Conservation (phyloP, 1,140 invertebrate species). For the Meloidogyne hapla region DNA sequence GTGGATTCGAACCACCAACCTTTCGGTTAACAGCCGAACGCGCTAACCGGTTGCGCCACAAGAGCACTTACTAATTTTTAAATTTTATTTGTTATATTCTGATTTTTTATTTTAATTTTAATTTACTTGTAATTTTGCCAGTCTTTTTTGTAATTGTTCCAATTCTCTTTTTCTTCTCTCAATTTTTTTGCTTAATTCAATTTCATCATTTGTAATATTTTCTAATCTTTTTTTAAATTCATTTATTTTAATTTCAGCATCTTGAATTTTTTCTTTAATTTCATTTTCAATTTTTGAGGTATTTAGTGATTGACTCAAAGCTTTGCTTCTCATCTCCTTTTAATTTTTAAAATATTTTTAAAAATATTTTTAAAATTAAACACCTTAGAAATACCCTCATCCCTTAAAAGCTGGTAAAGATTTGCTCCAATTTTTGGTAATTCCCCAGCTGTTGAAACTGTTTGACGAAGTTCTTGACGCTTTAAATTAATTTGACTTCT, state of each 20-base stretch:
- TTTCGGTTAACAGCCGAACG: constrained; percentile 64
- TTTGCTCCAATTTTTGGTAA: constrained; percentile 84
- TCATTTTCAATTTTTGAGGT: constrained; percentile 55
- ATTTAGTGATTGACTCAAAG: constrained; percentile 51
- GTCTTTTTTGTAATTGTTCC: constrained; percentile 84
- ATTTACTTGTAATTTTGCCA: constrained; percentile 80
- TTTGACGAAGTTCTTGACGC: constrained; percentile 79
- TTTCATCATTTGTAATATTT: constrained; percentile 80
- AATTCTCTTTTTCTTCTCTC: constrained; percentile 84
- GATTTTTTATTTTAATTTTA: not conserved
- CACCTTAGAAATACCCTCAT: constrained; percentile 82
- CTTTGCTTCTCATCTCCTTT: constrained; percentile 51
- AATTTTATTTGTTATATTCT: not conserved
- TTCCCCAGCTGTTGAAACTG: constrained; percentile 81
- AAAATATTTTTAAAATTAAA: not conserved
- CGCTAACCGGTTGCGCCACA: constrained; percentile 55
- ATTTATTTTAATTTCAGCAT: constrained; percentile 22
- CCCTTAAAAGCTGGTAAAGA: constrained; percentile 83
- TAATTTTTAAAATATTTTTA: constrained; percentile 41
- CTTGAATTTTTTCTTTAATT: constrained; percentile 36
- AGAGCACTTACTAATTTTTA: constrained; percentile 6
- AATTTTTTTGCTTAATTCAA: constrained; percentile 83
- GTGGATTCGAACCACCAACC: constrained; percentile 64
- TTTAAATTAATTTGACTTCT: constrained; percentile 53
- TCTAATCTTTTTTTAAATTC: constrained; percentile 71